These are phyloP conservation scores for Cuniculus paca DNA, from an alignment of 2,797 vertebrate species.

Conservation along the genomic window DNA sequence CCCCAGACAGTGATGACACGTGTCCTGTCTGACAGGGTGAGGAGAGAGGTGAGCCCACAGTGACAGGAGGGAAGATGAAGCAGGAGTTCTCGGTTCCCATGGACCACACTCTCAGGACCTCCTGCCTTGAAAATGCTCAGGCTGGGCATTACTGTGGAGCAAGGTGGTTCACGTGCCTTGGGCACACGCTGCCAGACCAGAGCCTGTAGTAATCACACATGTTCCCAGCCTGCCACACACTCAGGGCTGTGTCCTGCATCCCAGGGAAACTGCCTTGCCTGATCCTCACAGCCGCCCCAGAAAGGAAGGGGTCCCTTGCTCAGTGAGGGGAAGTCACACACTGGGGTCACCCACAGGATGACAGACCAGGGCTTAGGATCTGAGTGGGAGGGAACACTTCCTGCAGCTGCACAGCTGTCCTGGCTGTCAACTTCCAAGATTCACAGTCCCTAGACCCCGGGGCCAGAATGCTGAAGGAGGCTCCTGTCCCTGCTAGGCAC, in stretches of 20 bases:
- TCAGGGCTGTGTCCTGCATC: too few species aligned
- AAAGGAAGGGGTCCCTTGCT: neutral
- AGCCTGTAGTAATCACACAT: neutral
- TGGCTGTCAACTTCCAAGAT: neutral
- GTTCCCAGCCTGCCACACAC: neutral
- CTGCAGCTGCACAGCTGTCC: neutral
- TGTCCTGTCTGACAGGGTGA: neutral
- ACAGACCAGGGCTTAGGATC: neutral
- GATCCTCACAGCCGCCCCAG: neutral
- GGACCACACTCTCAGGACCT: neutral
- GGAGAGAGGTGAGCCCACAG: neutral
- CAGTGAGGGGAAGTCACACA: neutral
- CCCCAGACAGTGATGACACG: neutral
- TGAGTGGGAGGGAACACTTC: neutral
- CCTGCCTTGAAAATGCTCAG: neutral
- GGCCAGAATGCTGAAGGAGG: neutral
- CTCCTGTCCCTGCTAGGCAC: too few species aligned
- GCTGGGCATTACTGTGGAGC: neutral
- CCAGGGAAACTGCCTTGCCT: neutral
- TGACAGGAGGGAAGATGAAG: neutral
- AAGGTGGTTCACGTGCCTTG: fast-evolving
- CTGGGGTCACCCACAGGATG: neutral
- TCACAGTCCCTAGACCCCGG: neutral
- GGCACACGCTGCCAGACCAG: neutral
- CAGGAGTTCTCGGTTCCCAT: neutral